A percentile compares a stretch with the other conserved stretches of the same genome.
Evolutionary conservation across 2,113 vertebrate genomes (phyloP).

Genomic region (Chloroceryle aenea): DNA sequence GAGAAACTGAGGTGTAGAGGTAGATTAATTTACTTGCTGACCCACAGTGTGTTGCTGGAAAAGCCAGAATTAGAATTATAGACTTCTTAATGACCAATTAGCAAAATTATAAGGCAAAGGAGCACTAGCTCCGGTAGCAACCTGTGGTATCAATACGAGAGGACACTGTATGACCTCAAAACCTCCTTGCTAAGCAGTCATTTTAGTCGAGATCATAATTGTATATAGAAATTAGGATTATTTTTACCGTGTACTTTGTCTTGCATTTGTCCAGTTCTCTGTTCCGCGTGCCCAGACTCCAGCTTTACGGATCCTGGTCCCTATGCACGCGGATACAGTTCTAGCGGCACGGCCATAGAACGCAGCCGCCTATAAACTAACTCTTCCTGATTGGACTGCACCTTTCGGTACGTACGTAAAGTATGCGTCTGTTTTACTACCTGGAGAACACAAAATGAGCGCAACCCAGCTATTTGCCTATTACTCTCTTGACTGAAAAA

Average conservation of each 20-base stretch:
- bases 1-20: conserved; percentile 43
- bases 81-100: conserved; percentile 56
- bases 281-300: neutral
- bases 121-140: neutral
- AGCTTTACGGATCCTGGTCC: conserved; percentile 31
- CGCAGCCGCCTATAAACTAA: neutral
- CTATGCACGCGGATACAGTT: neutral
- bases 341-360: neutral
- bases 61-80: conserved; percentile 11
- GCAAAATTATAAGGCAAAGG: conserved; percentile 28
- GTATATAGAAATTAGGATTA: neutral
- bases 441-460: conserved; percentile 49
- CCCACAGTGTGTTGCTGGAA: conserved; percentile 7
- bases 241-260: conserved; percentile 8
- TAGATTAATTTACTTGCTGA: conserved; percentile 58
- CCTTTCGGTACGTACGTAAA: conserved; percentile 40
- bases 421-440: conserved; percentile 39
- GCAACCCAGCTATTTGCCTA: conserved; percentile 46
- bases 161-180: neutral
- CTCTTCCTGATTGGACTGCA: neutral
- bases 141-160: neutral
- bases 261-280: neutral
- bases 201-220: neutral
- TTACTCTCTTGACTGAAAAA: conserved; percentile 48
- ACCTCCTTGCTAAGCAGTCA: neutral